Conservation (phyloP, 2,888 invertebrate species). For the Campopleginae sp. region DNA sequence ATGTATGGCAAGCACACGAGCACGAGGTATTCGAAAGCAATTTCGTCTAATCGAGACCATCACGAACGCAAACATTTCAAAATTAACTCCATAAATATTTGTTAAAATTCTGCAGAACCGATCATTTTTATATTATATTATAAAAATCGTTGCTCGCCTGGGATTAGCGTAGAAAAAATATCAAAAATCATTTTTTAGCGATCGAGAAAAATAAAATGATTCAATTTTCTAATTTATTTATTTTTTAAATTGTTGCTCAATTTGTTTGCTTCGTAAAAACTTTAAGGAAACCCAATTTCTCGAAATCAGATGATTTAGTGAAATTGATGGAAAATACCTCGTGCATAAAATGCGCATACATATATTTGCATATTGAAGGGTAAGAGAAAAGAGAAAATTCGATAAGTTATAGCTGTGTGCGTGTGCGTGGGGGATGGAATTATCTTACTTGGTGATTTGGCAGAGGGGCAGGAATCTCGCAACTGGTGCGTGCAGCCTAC, state of each 20-base stretch:
- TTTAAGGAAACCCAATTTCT: too few relatives aligned
- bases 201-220: not conserved
- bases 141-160: not conserved
- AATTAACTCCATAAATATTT: not conserved
- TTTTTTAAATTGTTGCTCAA: too few relatives aligned
- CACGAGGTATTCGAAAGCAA: slow-evolving; percentile 15
- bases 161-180: not conserved
- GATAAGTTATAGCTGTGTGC: slow-evolving; percentile 61
- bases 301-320: too few relatives aligned
- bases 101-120: too few relatives aligned
- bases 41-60: not conserved
- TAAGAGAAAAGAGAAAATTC: slow-evolving; percentile 8
- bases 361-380: slow-evolving; percentile 27
- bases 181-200: not conserved
- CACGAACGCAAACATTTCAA: not conserved
- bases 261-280: too few relatives aligned
- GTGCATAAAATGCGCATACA: not conserved
- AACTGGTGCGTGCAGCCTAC: slow-evolving; percentile 82
- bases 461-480: slow-evolving; percentile 79
- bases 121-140: not conserved
- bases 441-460: slow-evolving; percentile 79
- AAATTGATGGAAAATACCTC: slow-evolving; percentile 5
- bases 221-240: not conserved
- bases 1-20: slow-evolving; percentile 14
- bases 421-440: slow-evolving; percentile 66